A percentile compares a stretch with the other conserved stretches of the same genome.
Evolutionary conservation across 1,140 invertebrate genomes (phyloP).

Genomic region (Dermatophagoides farinae): DNA sequence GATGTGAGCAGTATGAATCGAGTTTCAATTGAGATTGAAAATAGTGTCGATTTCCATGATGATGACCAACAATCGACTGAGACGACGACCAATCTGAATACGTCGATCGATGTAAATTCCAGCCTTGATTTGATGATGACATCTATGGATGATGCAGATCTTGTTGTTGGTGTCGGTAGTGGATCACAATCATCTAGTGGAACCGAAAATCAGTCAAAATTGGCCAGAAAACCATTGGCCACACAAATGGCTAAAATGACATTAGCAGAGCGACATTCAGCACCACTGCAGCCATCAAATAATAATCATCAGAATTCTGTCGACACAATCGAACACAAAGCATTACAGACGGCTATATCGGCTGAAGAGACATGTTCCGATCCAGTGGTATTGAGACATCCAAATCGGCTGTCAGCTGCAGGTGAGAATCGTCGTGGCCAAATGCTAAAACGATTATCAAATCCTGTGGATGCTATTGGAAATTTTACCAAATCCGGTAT

Average conservation of each 20-base stretch:
- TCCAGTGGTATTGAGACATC: not conserved
- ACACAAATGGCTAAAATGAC: not conserved
- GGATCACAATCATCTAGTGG: no score
- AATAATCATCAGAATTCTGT: not conserved
- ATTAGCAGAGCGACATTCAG: slow-evolving; percentile 1
- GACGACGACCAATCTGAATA: no score
- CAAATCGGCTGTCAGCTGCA: not conserved
- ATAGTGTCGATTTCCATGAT: no score
- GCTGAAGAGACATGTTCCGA: not conserved
- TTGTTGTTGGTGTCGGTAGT: no score
- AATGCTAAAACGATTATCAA: slow-evolving; percentile 11
- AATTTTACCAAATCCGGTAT: slow-evolving; percentile 9
- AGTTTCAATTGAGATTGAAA: no score
- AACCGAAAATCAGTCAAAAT: no score
- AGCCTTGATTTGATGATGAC: no score
- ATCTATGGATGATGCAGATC: no score
- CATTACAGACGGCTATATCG: not conserved
- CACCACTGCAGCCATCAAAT: not conserved
- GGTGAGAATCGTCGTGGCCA: slow-evolving; percentile 11
- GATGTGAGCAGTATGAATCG: no score
- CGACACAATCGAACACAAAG: not conserved
- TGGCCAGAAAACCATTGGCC: no score
- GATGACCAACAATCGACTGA: no score
- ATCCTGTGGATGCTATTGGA: slow-evolving; percentile 9
- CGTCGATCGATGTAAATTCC: no score